Evolutionary conservation across 1,140 invertebrate species (phyloP).

Genomic region (Drosophila nigromelanica): DNA sequence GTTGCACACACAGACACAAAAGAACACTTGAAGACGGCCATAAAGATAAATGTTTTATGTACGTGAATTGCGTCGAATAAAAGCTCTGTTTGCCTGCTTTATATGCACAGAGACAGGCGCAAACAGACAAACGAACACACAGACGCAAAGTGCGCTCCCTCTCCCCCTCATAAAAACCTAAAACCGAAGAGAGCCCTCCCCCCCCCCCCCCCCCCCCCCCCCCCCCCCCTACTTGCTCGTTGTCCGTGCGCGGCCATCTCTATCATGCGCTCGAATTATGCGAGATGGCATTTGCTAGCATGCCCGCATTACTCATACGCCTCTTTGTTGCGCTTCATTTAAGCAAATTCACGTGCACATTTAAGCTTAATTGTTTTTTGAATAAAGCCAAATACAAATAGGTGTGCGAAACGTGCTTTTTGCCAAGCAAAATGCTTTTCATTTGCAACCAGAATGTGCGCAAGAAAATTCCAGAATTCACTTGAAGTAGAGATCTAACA

Average conservation of each 20-base stretch:
- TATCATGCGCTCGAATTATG: constrained; percentile 15
- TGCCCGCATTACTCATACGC: constrained; percentile 69
- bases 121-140: constrained; percentile 40
- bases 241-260: background rate
- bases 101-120: constrained; percentile 53
- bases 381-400: constrained; percentile 38
- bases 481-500: background rate
- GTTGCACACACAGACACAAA: constrained; percentile 17
- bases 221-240: background rate
- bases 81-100: constrained; percentile 71
- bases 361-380: constrained; percentile 71
- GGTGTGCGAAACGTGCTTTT: constrained; percentile 40
- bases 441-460: constrained; percentile 25
- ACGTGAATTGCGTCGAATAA: constrained; percentile 82
- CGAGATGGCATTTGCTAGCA: constrained; percentile 27
- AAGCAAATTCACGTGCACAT: constrained; percentile 68
- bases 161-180: no score
- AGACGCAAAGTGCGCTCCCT: constrained; percentile 5
- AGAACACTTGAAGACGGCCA: constrained; percentile 74
- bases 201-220: background rate
- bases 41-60: constrained; percentile 83
- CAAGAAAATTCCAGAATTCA: constrained; percentile 15
- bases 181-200: no score
- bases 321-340: constrained; percentile 46
- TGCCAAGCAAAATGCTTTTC: constrained; percentile 19